Evolutionary conservation across 2,888 invertebrate species (phyloP).

Genomic region (Tachina lurida): DNA sequence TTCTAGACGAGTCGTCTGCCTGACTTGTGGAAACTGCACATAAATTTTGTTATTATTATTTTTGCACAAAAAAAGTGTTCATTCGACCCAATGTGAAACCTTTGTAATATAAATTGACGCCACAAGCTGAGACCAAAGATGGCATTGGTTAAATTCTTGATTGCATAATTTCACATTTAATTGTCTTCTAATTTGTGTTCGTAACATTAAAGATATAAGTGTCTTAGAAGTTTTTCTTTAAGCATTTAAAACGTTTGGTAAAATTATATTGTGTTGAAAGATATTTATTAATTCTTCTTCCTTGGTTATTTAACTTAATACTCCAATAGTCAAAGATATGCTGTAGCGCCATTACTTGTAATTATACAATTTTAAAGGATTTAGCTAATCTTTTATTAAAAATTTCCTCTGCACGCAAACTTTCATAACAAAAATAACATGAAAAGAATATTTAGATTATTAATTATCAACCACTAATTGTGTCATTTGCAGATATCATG

Average conservation of each 20-base stretch:
- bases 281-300: neutral
- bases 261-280: neutral
- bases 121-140: neutral
- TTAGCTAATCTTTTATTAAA: neutral
- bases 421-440: neutral
- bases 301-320: neutral
- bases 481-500: conserved; percentile 90
- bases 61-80: too few relatives aligned
- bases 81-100: too few relatives aligned
- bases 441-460: conserved; percentile 25
- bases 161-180: too few relatives aligned
- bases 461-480: conserved; percentile 33
- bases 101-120: neutral
- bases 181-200: neutral
- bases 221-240: neutral
- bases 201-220: too few relatives aligned
- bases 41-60: too few relatives aligned
- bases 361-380: neutral
- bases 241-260: neutral
- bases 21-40: too few relatives aligned
- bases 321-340: neutral
- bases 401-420: neutral
- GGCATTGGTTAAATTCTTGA: neutral
- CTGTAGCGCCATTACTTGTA: neutral
- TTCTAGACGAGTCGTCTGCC: too few relatives aligned